These are phyloP conservation scores for Ceratina japonica DNA, from an alignment of 1,140 invertebrate genomes.

Conservation along the genomic window DNA sequence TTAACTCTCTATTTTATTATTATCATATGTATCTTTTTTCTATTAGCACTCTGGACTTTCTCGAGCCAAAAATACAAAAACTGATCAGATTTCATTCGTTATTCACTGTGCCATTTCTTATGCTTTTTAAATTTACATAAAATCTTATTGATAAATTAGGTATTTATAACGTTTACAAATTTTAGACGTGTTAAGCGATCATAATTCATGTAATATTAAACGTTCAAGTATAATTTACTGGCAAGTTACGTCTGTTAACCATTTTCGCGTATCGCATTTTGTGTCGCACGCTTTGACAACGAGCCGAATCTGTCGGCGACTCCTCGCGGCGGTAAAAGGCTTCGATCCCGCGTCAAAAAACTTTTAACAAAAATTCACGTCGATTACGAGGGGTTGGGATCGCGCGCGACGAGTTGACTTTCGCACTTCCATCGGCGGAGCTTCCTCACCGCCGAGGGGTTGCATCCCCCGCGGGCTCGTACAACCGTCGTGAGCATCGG, in stretches of 20 bases:
- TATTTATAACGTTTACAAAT: no score
- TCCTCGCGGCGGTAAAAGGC: not conserved
- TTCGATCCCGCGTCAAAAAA: slow-evolving; percentile 3
- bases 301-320: slow-evolving; percentile 8
- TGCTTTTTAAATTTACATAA: no score
- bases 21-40: not conserved
- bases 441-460: slow-evolving; percentile 32
- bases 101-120: no score
- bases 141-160: no score
- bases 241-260: no score
- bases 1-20: not conserved
- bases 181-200: no score
- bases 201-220: no score
- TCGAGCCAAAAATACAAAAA: no score
- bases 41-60: no score
- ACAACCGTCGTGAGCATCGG: slow-evolving; percentile 51
- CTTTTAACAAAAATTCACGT: not conserved
- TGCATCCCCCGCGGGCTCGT: slow-evolving; percentile 32
- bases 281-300: not conserved
- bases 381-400: slow-evolving; percentile 44
- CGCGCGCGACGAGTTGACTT: slow-evolving; percentile 62
- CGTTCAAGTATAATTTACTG: no score
- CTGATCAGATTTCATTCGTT: no score
- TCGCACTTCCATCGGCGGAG: slow-evolving; percentile 44
- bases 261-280: no score